A percentile compares a stretch with the other conserved stretches of the same genome.
phyloP scores from a whole-genome alignment of 2,888 invertebrate species.

The Scotopteryx bipunctaria region DNA sequence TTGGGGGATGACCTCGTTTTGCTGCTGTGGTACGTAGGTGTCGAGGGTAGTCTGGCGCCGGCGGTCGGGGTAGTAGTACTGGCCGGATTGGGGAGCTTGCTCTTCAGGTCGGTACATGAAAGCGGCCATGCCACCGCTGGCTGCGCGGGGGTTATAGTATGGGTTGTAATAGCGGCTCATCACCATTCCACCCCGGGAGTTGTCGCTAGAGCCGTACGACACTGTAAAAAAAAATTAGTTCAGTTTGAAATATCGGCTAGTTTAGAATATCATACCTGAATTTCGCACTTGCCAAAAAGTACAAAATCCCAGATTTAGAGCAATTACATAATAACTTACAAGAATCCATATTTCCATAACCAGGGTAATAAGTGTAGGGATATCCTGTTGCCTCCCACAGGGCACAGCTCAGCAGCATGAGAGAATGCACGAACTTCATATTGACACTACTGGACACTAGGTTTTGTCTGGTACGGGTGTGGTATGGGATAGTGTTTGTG shows the following conservation, averaged over 20 bases:
- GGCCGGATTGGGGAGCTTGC: constrained; percentile 55
- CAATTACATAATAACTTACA: constrained; percentile 53
- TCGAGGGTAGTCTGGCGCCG: constrained; percentile 69
- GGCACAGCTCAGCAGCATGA: constrained; percentile 57
- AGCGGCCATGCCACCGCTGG: constrained; percentile 68
- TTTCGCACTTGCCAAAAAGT: no score
- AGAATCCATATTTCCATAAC: constrained; percentile 71
- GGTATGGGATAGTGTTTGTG: constrained; percentile 52
- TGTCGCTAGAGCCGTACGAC: constrained; percentile 68
- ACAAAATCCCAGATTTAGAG: no score
- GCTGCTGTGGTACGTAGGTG: constrained; percentile 61
- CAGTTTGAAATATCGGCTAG: neutral
- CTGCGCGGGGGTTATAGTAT: constrained; percentile 61
- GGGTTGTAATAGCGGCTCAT: constrained; percentile 76
- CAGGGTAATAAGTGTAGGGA: constrained; percentile 70
- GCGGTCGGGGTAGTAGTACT: constrained; percentile 71
- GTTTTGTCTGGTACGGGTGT: no score
- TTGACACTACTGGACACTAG: constrained; percentile 48
- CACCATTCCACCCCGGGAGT: constrained; percentile 68
- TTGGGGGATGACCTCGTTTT: constrained; percentile 53
- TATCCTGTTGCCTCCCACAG: constrained; percentile 61
- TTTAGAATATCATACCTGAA: no score
- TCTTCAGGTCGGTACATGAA: constrained; percentile 69
- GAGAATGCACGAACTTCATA: constrained; percentile 56
- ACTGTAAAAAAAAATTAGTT: constrained; percentile 48